Conservation (phyloP, 2,888 invertebrate species). For the Abrostola triplasia region DNA sequence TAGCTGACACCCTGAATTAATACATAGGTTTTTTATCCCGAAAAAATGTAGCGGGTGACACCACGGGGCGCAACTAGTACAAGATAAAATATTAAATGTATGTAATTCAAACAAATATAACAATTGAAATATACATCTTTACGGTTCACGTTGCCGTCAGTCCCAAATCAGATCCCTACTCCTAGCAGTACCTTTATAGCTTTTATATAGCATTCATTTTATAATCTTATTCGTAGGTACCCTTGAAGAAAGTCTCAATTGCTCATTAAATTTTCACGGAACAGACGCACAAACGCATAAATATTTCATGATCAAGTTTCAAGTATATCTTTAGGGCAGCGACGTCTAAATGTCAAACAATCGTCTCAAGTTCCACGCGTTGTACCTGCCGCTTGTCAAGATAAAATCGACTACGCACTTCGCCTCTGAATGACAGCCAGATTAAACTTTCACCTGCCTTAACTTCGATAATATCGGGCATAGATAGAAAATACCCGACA, state of each 20-base stretch:
- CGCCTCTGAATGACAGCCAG: conserved; percentile 59
- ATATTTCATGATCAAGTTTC: conserved; percentile 52
- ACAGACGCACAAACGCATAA: conserved; percentile 38
- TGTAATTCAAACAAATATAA: too few relatives aligned
- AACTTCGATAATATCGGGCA: conserved; percentile 40
- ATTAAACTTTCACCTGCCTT: conserved; percentile 62
- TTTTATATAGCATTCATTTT: conserved; percentile 6
- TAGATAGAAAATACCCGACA: conserved; percentile 29
- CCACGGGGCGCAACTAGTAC: too few relatives aligned
- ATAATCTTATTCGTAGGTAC: conserved; percentile 14
- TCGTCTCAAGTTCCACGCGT: conserved; percentile 60
- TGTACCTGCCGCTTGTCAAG: conserved; percentile 60
- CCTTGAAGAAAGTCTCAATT: conserved; percentile 36
- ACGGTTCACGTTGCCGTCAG: neutral
- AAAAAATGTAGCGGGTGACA: too few relatives aligned
- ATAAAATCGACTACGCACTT: conserved; percentile 60
- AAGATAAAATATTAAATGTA: too few relatives aligned
- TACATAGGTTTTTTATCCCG: too few relatives aligned
- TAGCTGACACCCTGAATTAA: too few relatives aligned
- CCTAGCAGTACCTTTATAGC: neutral
- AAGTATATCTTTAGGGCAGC: conserved; percentile 33
- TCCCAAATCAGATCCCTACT: neutral
- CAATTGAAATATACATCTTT: neutral
- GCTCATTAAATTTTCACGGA: conserved; percentile 46
- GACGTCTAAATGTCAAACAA: conserved; percentile 60